Evolutionary conservation across 1,140 invertebrate species (phyloP).

Genomic region (Heliconius congener): DNA sequence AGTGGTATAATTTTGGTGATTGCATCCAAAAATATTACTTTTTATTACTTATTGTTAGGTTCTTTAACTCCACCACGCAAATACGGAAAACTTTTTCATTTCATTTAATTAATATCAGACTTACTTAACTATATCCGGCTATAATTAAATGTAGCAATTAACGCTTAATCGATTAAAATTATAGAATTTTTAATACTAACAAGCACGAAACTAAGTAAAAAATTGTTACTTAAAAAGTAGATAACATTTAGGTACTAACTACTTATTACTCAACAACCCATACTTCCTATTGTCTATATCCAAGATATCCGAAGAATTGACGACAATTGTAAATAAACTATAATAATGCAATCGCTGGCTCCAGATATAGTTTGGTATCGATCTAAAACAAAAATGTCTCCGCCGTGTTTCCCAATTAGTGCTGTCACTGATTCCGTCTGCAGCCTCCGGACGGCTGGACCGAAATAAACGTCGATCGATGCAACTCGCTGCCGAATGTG

Average conservation of each 20-base stretch:
- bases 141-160: too few species aligned
- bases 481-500: slow-evolving; percentile 39
- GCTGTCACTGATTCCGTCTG: slow-evolving; percentile 67
- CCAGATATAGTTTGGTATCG: slow-evolving; percentile 49
- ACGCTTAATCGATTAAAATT: too few species aligned
- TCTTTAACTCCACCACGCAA: neutral
- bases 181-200: too few species aligned
- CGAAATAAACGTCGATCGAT: slow-evolving; percentile 60
- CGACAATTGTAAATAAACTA: neutral
- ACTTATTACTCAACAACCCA: neutral
- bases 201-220: too few species aligned
- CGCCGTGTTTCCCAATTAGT: slow-evolving; percentile 63
- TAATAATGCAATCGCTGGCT: slow-evolving; percentile 19
- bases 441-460: slow-evolving; percentile 44
- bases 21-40: neutral
- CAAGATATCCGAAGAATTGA: neutral
- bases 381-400: slow-evolving; percentile 62
- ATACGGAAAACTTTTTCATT: too few species aligned
- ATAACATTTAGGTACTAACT: too few species aligned
- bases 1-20: neutral
- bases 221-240: too few species aligned
- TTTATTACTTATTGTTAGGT: too few species aligned
- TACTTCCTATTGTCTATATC: neutral
- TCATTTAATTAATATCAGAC: too few species aligned
- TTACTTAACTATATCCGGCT: too few species aligned